Conservation (phyloP, 2,888 invertebrate species). For the Blera fallax region DNA sequence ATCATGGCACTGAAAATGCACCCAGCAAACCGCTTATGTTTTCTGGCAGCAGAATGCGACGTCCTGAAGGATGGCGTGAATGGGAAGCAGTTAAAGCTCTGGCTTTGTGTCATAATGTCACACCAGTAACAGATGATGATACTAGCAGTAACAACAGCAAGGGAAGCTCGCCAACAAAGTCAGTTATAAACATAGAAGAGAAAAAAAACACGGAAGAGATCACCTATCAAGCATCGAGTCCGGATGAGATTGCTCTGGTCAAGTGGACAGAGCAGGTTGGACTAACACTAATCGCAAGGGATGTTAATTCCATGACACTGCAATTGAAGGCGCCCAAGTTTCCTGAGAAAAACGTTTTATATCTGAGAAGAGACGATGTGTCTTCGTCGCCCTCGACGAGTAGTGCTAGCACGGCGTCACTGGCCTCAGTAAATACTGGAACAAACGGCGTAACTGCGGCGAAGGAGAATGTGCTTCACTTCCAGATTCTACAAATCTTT, state of each 20-base stretch:
- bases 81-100: constrained; percentile 96
- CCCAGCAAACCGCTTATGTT: constrained; percentile 75
- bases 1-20: constrained; percentile 75
- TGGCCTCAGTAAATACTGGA: constrained; percentile 81
- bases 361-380: constrained; percentile 37
- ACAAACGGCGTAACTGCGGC: constrained; percentile 13
- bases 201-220: constrained; percentile 74
- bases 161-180: constrained; percentile 80
- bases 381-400: constrained; percentile 74
- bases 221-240: constrained; percentile 91
- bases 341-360: neutral
- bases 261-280: constrained; percentile 94
- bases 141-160: constrained; percentile 74
- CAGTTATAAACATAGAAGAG: constrained; percentile 80
- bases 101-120: constrained; percentile 99
- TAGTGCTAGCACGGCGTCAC: constrained; percentile 77
- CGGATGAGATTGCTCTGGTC: constrained; percentile 96
- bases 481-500: constrained; percentile 89
- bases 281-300: constrained; percentile 84
- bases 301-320: constrained; percentile 84
- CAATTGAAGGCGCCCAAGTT: constrained; percentile 77
- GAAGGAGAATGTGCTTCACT: constrained; percentile 85
- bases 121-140: constrained; percentile 93
- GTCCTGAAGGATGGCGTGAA: constrained; percentile 88
- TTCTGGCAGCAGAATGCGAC: constrained; percentile 83